Evolutionary conservation across 2,888 invertebrate genomes (phyloP), one percentile per base, ranked within the genome.

Genomic region (Epistrophe eligans): DNA sequence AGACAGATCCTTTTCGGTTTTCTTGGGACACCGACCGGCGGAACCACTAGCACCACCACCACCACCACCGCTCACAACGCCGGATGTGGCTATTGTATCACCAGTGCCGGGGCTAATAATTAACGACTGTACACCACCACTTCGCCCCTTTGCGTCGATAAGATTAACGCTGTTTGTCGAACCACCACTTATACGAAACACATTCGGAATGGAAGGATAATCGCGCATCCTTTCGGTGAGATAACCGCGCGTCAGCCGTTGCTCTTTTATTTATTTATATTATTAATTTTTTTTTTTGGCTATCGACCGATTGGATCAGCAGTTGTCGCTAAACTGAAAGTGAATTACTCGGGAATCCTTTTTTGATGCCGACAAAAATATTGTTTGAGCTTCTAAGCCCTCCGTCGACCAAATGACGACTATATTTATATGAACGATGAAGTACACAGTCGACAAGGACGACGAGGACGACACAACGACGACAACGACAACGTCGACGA

Each of bases 171-270:
- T 91, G 74, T 91, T 91, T 40, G 91, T 90, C 72, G 92, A 92
- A 62, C 90, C 91, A 72, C 82, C 89, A 79, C 77, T 81, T 77
- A 91, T 91, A 72, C 92, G 92, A 89, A 92, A 93, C 40, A 93
- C 92, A 91, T 91, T 92, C 77, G 92, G 92, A 88, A 92, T 90
- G 70, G 90, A 89, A 11, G 91, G 91, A 91, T 91, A 91, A 90
- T 92, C 91, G 88, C 91, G 91, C 92, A 93, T 93, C 79, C 57
- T 88, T 84, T 58, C 50, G 57, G 52, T 24, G 32, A 60, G 35
- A 40, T 40, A 15, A 43, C 38, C 15, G 38, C 40, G 35, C 60
- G 58, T 35, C 52, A 10, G 15, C 32, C 58, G 58, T 19, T 38
- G 38, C 64, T 32, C 24, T 32, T 28, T 11, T 40, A 19, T 71